Conservation (phyloP, 2,113 vertebrate species). For the Zingel zingel region DNA sequence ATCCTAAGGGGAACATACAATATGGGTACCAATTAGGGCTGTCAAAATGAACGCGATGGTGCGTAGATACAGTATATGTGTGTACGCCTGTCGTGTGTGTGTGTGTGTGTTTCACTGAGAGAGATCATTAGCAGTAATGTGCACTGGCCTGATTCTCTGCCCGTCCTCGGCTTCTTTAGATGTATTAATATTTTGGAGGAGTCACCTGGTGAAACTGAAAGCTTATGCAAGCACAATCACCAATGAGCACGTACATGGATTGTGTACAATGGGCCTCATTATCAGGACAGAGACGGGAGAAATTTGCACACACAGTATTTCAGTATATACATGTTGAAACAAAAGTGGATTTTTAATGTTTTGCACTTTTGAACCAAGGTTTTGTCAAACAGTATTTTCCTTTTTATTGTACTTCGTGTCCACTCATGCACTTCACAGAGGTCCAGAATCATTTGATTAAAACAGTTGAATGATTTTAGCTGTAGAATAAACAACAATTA, state of each 20-base stretch:
- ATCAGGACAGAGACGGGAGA: slow-evolving; percentile 8
- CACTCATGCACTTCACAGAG: neutral
- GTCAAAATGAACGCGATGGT: too few relatives aligned
- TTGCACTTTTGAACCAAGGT: slow-evolving; percentile 22
- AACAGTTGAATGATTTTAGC: neutral
- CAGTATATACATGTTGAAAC: neutral
- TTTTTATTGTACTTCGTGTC: neutral
- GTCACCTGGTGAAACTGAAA: slow-evolving; percentile 63
- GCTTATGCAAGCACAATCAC: slow-evolving; percentile 60
- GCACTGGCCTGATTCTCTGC: slow-evolving; percentile 56
- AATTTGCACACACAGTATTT: slow-evolving; percentile 25
- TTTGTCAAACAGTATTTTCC: neutral
- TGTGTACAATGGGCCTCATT: slow-evolving; percentile 40
- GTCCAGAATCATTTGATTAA: too few relatives aligned
- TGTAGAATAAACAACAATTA: neutral
- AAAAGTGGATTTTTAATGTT: slow-evolving; percentile 32
- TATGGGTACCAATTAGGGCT: too few relatives aligned
- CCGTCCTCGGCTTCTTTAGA: slow-evolving; percentile 42
- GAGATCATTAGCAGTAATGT: slow-evolving; percentile 65
- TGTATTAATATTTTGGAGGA: slow-evolving; percentile 64
- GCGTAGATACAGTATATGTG: neutral
- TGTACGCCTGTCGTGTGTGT: neutral
- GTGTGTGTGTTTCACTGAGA: slow-evolving; percentile 28
- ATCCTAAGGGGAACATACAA: too few relatives aligned
- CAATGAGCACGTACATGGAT: neutral